Evolutionary conservation across 2,888 invertebrate species (phyloP), one percentile per base, ranked within the genome.

Genomic region (Drosophila robusta): DNA sequence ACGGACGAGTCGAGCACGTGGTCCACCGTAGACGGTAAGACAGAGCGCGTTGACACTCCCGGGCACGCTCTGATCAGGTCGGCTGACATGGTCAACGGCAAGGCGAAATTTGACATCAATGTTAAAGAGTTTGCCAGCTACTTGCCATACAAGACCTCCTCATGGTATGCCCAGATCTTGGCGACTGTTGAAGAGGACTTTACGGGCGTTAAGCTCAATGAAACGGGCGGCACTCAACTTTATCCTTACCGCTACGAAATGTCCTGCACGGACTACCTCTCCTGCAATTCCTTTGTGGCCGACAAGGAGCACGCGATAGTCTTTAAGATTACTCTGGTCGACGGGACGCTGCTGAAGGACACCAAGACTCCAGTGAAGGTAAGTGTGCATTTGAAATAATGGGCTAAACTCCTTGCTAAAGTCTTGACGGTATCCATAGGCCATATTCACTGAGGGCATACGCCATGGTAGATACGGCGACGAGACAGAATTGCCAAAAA

Each of bases 121-220:
- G 74, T 91, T 0, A 90, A 89, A 56, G 85, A 89, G 5, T 91
- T 82, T 29, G 89, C 78, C 4, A 63, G 63, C 3, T 76, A 65
- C 47, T 60, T 90, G 58, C 81, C 72, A 0, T 69, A 67, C 49
- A 71, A 85, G 4, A 71, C 75, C 0, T 71, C 74, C 0, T n/a
- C 82, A 0, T 49, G 68, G 1, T 87, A 72, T 26, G 60, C 86
- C 7, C 71, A 75, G 11, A 94, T 98, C 49, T 96, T 97, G 90
- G 98, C 97, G 0, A 95, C 96, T 6, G 95, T 99, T 3, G 98
- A 98, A 91, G 99, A 99, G 93, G 95, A 95, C 58, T 93, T 97
- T 76, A 98, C 98, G 4, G 92, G 91, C 2, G 94, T 97, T 52
- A 95, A 96, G 79, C 96, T 98, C 88, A 98, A 97, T 90, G 95